Evolutionary conservation across 1,140 invertebrate species (phyloP).

Genomic region (Colletes gigas): DNA sequence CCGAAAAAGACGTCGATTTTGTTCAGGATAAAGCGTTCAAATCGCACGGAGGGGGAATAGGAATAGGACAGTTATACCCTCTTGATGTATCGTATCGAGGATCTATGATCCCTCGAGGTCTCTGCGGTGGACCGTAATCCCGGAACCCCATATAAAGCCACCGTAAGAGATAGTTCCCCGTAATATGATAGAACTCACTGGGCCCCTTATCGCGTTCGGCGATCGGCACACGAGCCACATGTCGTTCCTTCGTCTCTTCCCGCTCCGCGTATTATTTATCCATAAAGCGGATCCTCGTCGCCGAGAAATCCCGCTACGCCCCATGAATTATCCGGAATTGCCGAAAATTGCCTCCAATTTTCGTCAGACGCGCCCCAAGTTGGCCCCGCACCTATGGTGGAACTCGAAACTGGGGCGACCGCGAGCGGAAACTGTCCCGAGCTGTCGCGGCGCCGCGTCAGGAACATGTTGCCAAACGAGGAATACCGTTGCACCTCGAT

Average conservation of each 20-base stretch:
- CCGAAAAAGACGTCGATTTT: slow-evolving; percentile 40
- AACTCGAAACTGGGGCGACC: not conserved
- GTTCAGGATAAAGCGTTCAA: slow-evolving; percentile 54
- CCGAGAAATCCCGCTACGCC: slow-evolving; percentile 47
- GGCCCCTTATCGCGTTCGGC: slow-evolving; percentile 55
- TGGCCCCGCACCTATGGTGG: not conserved
- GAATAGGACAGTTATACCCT: slow-evolving; percentile 55
- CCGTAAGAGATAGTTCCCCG: slow-evolving; percentile 63
- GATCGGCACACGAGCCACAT: slow-evolving; percentile 64
- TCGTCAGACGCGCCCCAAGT: slow-evolving; percentile 31
- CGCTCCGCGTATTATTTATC: slow-evolving; percentile 55
- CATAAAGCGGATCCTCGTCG: slow-evolving; percentile 3
- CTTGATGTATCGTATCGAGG: slow-evolving; percentile 64
- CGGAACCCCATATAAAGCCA: slow-evolving; percentile 55
- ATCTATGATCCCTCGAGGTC: slow-evolving; percentile 64
- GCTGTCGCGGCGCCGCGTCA: not conserved
- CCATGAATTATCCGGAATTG: slow-evolving; percentile 58
- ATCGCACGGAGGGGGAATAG: slow-evolving; percentile 33
- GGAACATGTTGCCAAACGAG: not conserved
- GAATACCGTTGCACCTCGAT: not conserved
- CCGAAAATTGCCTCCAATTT: slow-evolving; percentile 64
- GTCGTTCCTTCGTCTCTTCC: slow-evolving; percentile 49
- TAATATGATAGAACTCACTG: slow-evolving; percentile 61
- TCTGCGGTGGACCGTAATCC: slow-evolving; percentile 67
- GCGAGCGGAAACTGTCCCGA: not conserved